Evolutionary conservation across 2,797 vertebrate species (phyloP).

Genomic region (Triplophysa bombifrons): DNA sequence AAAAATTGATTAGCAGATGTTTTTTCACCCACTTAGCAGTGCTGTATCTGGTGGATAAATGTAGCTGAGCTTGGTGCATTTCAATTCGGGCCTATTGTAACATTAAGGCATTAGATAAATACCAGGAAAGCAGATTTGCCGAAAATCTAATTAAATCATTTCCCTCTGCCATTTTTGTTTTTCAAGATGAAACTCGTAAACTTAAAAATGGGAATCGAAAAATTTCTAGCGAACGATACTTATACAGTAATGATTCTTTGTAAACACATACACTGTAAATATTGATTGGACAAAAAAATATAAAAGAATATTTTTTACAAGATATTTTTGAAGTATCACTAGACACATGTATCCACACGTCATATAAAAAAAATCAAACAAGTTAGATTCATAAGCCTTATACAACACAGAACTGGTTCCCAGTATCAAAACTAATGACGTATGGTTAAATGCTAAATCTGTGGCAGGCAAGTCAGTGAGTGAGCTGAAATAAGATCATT

Average conservation of each 20-base stretch:
- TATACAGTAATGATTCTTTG: background rate
- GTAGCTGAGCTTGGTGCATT: background rate
- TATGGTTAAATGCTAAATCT: background rate
- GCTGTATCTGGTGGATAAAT: background rate
- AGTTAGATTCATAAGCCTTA: background rate
- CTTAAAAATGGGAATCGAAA: background rate
- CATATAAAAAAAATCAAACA: too few species aligned
- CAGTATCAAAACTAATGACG: background rate
- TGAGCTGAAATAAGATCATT: background rate
- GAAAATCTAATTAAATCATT: constrained; percentile 3
- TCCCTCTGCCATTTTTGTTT: background rate
- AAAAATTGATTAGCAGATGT: constrained; percentile 17
- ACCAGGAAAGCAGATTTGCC: background rate
- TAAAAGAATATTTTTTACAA: too few species aligned
- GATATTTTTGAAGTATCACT: too few species aligned
- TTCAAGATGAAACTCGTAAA: background rate
- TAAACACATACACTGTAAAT: background rate
- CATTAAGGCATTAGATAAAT: constrained; percentile 28
- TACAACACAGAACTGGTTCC: background rate
- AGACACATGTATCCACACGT: too few species aligned
- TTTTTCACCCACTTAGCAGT: constrained; percentile 1
- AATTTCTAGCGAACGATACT: background rate
- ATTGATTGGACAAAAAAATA: too few species aligned
- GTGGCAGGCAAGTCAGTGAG: background rate
- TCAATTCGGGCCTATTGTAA: constrained; percentile 1